Evolutionary conservation across 2,113 vertebrate species (phyloP), one percentile per base, ranked within the genome.

Genomic region (Hystrix brachyura): DNA sequence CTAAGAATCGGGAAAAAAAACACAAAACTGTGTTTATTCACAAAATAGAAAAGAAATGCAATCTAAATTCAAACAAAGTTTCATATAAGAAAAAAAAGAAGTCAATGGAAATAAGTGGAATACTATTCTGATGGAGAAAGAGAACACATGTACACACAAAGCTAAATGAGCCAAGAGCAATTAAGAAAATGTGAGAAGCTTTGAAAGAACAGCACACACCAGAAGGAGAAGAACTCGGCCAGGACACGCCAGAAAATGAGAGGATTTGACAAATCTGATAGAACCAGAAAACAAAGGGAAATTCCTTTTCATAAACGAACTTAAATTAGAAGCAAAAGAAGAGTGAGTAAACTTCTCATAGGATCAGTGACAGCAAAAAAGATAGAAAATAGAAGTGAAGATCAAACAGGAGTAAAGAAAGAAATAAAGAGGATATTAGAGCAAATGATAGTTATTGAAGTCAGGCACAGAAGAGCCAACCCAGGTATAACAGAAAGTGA

Each of bases 391-490:
- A 72, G 65, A 65, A 27, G 43, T 62, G 25, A 92, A 62, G n/a
- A 53, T 78, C 32, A 78, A 51, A 80, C 1, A 59, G 55, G 78
- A 72, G 51, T 15, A 46, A 87, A 87, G 92, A 64, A 85, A 34
- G 51, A 79, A 79, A 55, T 2, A 19, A 34, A 53, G 27, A 80
- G 6, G 29, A 57, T 76, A 51, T 87, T 59, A 84, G 53, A 94
- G 46, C 64, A 87, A 72, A 57, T 59, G 81, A 57, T 1, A 60
- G 55, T 29, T 46, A 51, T 4, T 17, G 17, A 95, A 91, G 72
- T 79, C 14, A 78, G 87, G 27, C n/a, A 65, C 94, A 84, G 57
- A 55, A 79, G 84, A 84, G 38, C 87, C 62, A 93, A 67, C 51
- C 55, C 18, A 60, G 0, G 57, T 84, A 72, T 65, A 93, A 91